Conservation (phyloP, 2,797 vertebrate species). For the Myotis pilosus region DNA sequence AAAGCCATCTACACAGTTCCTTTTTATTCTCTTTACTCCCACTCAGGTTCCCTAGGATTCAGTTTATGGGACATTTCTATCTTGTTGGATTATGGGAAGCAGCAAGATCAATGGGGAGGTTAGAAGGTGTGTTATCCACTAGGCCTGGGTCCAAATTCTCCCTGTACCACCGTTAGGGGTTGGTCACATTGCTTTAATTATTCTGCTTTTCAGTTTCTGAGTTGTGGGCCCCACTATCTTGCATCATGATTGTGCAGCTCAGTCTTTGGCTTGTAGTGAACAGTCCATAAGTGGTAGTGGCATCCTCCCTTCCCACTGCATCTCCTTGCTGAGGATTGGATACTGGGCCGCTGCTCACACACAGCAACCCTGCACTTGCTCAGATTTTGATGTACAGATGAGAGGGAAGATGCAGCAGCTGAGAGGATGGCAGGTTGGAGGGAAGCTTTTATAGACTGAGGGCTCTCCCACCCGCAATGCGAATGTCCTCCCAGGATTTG, state of each 20-base stretch:
- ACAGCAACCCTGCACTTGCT: background rate
- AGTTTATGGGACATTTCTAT: background rate
- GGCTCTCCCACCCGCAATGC: background rate
- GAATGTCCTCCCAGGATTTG: conserved; percentile 37
- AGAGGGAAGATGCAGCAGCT: background rate
- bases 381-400: conserved; percentile 38
- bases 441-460: background rate
- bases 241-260: background rate
- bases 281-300: background rate
- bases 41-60: background rate
- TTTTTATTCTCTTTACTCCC: background rate
- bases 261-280: background rate
- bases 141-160: background rate
- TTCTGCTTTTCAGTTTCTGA: background rate
- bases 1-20: background rate
- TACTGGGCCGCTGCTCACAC: background rate
- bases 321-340: background rate
- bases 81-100: background rate
- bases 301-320: background rate
- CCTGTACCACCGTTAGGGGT: background rate
- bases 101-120: background rate
- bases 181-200: background rate
- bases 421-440: background rate
- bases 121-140: background rate
- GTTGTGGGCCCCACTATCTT: background rate